These are phyloP conservation scores for Chaunax sp. DNA, from an alignment of 2,797 vertebrate genomes.

Conservation along the genomic window DNA sequence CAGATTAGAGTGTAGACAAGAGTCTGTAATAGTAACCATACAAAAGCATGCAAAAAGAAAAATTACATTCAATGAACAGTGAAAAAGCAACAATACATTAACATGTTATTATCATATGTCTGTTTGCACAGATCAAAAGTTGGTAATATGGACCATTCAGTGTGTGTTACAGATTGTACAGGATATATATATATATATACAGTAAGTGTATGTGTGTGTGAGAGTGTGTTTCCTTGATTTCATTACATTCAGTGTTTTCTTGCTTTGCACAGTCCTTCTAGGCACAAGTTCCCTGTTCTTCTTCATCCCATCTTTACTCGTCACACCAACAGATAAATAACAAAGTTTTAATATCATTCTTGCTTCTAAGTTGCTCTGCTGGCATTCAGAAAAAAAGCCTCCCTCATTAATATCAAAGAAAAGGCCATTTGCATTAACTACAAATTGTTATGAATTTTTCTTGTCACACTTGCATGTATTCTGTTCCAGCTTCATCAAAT, in stretches of 20 bases:
- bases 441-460: conserved; percentile 73
- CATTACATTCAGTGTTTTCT: too few species aligned
- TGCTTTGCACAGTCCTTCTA: too few species aligned
- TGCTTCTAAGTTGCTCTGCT: conserved; percentile 9
- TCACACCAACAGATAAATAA: conserved; percentile 14
- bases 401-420: conserved; percentile 56
- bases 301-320: conserved; percentile 4
- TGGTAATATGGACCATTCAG: conserved; percentile 22
- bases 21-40: too few species aligned
- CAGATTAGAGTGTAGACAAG: too few species aligned
- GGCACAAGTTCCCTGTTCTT: conserved; percentile 14
- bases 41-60: too few species aligned
- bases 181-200: not conserved
- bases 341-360: conserved; percentile 19
- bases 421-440: conserved; percentile 65
- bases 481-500: conserved; percentile 68
- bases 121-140: conserved; percentile 9
- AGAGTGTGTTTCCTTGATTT: too few species aligned
- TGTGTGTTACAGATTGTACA: conserved; percentile 18
- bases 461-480: conserved; percentile 71
- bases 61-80: too few species aligned
- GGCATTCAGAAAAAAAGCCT: conserved; percentile 4
- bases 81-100: too few species aligned
- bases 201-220: too few species aligned
- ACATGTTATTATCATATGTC: too few species aligned